Base-by-base conservation (phyloP, 30 jellyfish, hydroid and myxozoan genomes). In the Mastigias papua region DNA sequence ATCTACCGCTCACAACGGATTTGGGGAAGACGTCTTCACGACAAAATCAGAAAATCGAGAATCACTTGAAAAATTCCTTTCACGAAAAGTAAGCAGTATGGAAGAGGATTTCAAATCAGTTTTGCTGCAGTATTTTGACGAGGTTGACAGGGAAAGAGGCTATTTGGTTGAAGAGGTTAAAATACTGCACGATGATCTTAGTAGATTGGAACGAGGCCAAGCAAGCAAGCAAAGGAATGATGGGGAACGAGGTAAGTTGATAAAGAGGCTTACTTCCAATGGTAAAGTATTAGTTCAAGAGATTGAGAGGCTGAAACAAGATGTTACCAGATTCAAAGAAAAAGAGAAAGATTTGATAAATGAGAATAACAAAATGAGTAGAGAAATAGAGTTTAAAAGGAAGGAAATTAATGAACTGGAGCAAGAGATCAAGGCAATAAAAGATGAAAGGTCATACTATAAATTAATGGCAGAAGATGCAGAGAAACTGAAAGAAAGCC, bases 51-150 rank as follows among this genome's bases (percentile, higher is more conserved):
- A 58, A 19, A 69, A 84, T 78, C 46, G 87, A 51, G 81, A 69
- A 27, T 76, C 96, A 32, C 60, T 77, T 29, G 76, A 76, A 29
- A 48, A 76, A 4, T 58, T 69, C 31, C 63, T 69, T 13, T 84
- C 80, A 0, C 50, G 71, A 66, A 78, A 73, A 35, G 89, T 86
- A 32, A 61, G 68, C 57, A 69, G 77, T 54, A 90, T 94, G 97
- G 99, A 94, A 51, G 99, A 94, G 33, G 90, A 82, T 49, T 94
- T 94, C 87, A 82, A 96, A 63, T 54, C 97, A 23, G 97, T 93
- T 0, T 68, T 94, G 71, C 27, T 86, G 74, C 92, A 86, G 60
- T 94, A 94, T 73, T 94, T 94, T 64, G 87, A 87, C 33, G 98
- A 94, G 72, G 99, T 94, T 34, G 99, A 94, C 64, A 51, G 87